phyloP scores from a whole-genome alignment of 2,113 vertebrate species.

The Nycticebus coucang region DNA sequence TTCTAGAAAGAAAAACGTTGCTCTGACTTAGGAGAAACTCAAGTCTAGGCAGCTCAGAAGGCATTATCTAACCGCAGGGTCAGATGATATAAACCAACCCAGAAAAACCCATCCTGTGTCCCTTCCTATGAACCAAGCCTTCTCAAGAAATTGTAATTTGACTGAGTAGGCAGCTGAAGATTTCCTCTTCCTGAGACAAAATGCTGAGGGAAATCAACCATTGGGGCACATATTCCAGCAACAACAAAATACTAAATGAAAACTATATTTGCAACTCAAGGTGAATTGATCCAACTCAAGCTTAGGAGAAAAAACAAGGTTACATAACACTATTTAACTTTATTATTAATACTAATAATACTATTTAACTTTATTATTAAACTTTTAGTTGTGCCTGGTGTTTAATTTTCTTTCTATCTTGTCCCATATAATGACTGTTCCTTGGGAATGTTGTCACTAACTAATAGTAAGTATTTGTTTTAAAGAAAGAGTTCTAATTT shows the following conservation, averaged over 20 bases:
- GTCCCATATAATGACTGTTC: neutral
- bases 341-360: too few relatives aligned
- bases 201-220: neutral
- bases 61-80: neutral
- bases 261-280: neutral
- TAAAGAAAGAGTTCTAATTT: neutral
- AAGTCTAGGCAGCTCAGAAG: neutral
- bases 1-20: neutral
- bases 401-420: constrained; percentile 33
- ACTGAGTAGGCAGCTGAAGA: neutral
- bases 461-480: neutral
- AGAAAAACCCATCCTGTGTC: neutral
- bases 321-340: neutral
- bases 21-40: neutral
- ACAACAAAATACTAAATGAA: neutral
- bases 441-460: neutral
- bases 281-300: neutral
- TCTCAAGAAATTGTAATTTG: constrained; percentile 14
- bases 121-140: neutral
- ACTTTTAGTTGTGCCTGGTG: neutral
- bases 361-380: neutral
- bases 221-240: neutral
- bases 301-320: neutral
- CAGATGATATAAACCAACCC: neutral
- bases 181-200: neutral